These are phyloP conservation scores for Battus philenor DNA, from an alignment of 1,140 invertebrate genomes.

Conservation along the genomic window DNA sequence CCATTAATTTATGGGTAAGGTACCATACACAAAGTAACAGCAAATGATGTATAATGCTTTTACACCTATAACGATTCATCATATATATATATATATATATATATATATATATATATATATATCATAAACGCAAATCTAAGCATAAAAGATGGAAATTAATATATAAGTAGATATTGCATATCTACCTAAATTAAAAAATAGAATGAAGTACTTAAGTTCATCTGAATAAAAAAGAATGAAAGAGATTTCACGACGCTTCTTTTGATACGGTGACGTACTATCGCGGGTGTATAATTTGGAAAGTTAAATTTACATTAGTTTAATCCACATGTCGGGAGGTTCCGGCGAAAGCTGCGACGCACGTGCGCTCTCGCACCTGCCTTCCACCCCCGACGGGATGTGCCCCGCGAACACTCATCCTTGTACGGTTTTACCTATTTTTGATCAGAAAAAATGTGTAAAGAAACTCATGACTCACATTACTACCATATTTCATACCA, in stretches of 20 bases:
- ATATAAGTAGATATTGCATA: no score
- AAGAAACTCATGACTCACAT: not conserved
- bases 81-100: no score
- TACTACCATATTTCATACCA: no score
- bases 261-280: not conserved
- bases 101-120: no score
- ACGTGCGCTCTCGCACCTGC: slow-evolving; percentile 66
- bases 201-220: not conserved
- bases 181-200: not conserved
- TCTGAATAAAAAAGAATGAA: not conserved
- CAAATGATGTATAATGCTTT: no score
- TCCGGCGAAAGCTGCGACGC: slow-evolving; percentile 44
- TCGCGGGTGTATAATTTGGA: slow-evolving; percentile 5
- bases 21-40: no score
- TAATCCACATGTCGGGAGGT: slow-evolving; percentile 30
- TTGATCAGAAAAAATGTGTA: slow-evolving; percentile 6
- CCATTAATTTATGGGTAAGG: no score
- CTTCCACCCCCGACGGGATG: slow-evolving; percentile 28
- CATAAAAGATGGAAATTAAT: no score
- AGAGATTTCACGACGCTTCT: not conserved
- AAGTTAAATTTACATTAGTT: slow-evolving; percentile 22
- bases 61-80: no score
- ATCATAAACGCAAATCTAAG: no score
- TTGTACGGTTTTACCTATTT: slow-evolving; percentile 8
- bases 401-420: slow-evolving; percentile 3